Evolutionary conservation across 1,140 invertebrate genomes (phyloP).

Genomic region (Goniozus legneri): DNA sequence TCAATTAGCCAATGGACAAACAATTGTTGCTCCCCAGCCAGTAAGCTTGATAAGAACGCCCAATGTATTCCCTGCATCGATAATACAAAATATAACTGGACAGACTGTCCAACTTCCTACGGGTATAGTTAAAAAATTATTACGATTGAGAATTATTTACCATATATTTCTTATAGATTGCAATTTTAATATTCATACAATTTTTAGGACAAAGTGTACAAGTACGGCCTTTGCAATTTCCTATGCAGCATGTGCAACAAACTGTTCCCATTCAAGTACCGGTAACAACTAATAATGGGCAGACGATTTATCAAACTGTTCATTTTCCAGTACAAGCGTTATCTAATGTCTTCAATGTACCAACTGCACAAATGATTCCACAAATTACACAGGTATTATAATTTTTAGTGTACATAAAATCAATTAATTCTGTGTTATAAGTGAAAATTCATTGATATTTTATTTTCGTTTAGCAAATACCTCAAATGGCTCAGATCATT

Average conservation of each 20-base stretch:
- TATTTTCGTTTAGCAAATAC: constrained; percentile 44
- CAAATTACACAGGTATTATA: constrained; percentile 62
- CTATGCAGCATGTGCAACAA: constrained; percentile 67
- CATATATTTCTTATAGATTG: background rate
- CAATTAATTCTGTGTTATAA: constrained; percentile 1
- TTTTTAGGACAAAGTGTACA: constrained; percentile 72
- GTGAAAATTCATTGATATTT: background rate
- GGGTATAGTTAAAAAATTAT: constrained; percentile 26
- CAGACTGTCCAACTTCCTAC: constrained; percentile 54
- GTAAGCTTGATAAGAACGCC: constrained; percentile 55
- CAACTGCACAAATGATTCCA: constrained; percentile 69
- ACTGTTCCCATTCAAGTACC: constrained; percentile 90
- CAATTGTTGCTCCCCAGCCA: constrained; percentile 49
- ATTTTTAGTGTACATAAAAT: background rate
- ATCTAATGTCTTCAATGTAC: constrained; percentile 55
- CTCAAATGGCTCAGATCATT: constrained; percentile 79
- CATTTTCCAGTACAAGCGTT: constrained; percentile 84
- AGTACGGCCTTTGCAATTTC: constrained; percentile 71
- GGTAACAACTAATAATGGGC: constrained; percentile 82
- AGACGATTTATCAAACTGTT: constrained; percentile 89
- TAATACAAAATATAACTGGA: constrained; percentile 50
- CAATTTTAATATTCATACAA: background rate
- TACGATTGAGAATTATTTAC: background rate
- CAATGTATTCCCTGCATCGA: constrained; percentile 48
- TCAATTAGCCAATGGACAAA: constrained; percentile 57